Evolutionary conservation across 2,888 invertebrate genomes (phyloP), one percentile per base, ranked within the genome.

Genomic region (Drosophila buzzatii): DNA sequence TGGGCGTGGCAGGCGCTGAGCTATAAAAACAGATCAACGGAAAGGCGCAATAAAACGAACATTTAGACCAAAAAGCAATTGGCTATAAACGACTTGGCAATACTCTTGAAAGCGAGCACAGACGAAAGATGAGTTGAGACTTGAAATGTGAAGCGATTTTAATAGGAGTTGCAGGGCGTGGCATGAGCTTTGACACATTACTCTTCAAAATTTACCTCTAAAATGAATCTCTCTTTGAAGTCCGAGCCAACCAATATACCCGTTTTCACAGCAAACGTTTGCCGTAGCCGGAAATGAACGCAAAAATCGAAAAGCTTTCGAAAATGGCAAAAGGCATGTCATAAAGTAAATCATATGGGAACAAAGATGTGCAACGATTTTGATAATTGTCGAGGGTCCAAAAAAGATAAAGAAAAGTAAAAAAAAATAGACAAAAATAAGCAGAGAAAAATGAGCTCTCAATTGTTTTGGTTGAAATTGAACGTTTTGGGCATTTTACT

Each of bases 21-120:
- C 76, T 20, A 84, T 84, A 86, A 83, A 83, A 81, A 55, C 69
- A 74, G 87, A 83, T 83, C 83, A 84, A 70, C 69, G 53, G 42
- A 51, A 23, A 47, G 58, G 58, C 49, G 65, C 72, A 65, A 88
- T 82, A 79, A 82, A 82, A 78, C 23, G 55, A 23, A 39, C 57
- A 45, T n/a, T 44, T 57, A 33, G 33, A 23, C 33, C 57, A 16
- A 55, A 52, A 31, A 10, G 27, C 55, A 41, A 41, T 55, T 16
- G 27, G 41, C 51, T 14, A 35, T 51, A 35, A 51, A 51, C 18
- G 51, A 51, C 33, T 14, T 9, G 3, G 14, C 33, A 35, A 51
- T 51, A 51, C 51, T 7, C 51, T 51, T 8, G 33, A 20, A 51
- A 18, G 18, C 18, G 2, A 18, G 33, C 6, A 2, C 2, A 6